Conservation (phyloP, 2,113 vertebrate species). For the Pimephales promelas region DNA sequence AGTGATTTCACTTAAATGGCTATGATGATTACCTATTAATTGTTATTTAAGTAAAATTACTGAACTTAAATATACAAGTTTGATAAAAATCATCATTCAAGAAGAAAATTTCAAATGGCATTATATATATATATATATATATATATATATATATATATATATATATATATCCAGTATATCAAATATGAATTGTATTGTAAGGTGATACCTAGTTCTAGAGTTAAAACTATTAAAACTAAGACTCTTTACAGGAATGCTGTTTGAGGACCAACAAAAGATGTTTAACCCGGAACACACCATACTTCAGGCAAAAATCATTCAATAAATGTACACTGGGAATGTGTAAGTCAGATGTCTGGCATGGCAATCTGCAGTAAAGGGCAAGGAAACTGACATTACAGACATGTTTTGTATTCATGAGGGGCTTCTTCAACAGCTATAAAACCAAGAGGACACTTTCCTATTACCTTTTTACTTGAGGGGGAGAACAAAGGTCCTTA, state of each 20-base stretch:
- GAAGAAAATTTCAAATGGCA: too few relatives aligned
- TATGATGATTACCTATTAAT: too few relatives aligned
- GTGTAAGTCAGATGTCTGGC: neutral
- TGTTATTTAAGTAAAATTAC: too few relatives aligned
- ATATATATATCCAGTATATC: neutral
- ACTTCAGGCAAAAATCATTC: neutral
- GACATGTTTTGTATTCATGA: slow-evolving; percentile 55
- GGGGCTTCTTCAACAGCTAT: slow-evolving; percentile 66
- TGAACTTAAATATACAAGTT: too few relatives aligned
- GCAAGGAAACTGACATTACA: slow-evolving; percentile 45
- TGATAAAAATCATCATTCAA: too few relatives aligned
- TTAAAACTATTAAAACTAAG: neutral
- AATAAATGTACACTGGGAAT: slow-evolving; percentile 5
- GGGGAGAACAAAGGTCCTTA: slow-evolving; percentile 45
- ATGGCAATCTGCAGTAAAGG: slow-evolving; percentile 1
- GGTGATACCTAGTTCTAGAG: neutral
- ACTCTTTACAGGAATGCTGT: neutral
- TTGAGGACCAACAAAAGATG: neutral
- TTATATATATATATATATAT: too few relatives aligned
- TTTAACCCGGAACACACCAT: neutral
- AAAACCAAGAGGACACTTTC: slow-evolving; percentile 48
- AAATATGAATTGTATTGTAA: neutral
- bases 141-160: too few relatives aligned
- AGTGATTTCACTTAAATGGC: too few relatives aligned
- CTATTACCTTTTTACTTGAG: slow-evolving; percentile 53